Conservation (phyloP, 2,113 vertebrate species). For the Labeo rohita region DNA sequence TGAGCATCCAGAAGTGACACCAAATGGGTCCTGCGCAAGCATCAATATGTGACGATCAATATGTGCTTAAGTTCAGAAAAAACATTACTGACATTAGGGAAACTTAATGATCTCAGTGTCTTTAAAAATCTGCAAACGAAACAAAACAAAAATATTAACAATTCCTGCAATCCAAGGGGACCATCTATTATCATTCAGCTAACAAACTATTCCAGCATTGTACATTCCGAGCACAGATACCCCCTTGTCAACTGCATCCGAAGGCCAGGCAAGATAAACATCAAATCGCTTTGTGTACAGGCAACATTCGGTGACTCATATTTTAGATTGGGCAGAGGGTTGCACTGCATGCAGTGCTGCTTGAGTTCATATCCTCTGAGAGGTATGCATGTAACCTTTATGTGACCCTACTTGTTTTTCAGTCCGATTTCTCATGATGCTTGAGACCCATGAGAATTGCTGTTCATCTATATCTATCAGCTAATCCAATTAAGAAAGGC, state of each 20-base stretch:
- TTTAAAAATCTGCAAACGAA: neutral
- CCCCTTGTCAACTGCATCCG: slow-evolving; percentile 16
- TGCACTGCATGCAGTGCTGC: slow-evolving; percentile 14
- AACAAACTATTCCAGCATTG: slow-evolving; percentile 10
- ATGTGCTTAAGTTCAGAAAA: too few species aligned
- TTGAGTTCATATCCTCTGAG: neutral
- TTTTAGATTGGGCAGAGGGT: slow-evolving; percentile 3
- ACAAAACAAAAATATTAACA: neutral
- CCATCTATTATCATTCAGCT: slow-evolving; percentile 31
- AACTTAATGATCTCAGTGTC: neutral
- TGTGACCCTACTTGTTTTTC: slow-evolving; percentile 20
- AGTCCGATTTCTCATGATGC: neutral
- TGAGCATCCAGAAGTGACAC: too few species aligned
- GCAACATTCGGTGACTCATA: slow-evolving; percentile 42
- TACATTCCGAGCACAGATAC: slow-evolving; percentile 28
- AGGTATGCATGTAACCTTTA: neutral
- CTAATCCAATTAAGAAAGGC: slow-evolving; percentile 47
- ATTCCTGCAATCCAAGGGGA: slow-evolving; percentile 28
- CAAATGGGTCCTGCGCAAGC: too few species aligned
- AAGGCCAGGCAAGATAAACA: slow-evolving; percentile 43
- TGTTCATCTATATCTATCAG: slow-evolving; percentile 52
- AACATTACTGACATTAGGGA: neutral
- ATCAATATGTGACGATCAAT: too few species aligned
- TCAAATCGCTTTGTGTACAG: slow-evolving; percentile 39
- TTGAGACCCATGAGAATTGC: slow-evolving; percentile 31